Percentiles rank a stretch among this genome's conserved stretches.
phyloP scores from a whole-genome alignment of 2,888 invertebrate species.

The Idaea dimidiata region DNA sequence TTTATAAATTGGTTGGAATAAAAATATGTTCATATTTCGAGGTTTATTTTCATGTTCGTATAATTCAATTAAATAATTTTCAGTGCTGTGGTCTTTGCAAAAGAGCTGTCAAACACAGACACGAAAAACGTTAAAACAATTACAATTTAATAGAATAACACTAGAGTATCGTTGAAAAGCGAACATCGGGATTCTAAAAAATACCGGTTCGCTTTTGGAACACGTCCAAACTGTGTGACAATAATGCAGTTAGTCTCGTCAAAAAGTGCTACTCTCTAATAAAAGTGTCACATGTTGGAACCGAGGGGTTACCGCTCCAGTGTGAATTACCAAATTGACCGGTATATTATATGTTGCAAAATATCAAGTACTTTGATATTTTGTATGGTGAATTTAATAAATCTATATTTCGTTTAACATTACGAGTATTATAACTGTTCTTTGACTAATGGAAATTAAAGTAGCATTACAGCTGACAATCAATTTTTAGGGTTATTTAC shows the following conservation, averaged over 20 bases:
- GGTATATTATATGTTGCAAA: background rate
- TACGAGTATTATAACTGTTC: background rate
- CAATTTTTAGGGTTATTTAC: background rate
- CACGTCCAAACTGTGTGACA: conserved; percentile 54
- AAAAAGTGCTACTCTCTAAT: conserved; percentile 43
- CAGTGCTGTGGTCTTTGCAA: background rate
- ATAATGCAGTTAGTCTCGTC: conserved; percentile 55
- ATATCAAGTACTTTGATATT: background rate
- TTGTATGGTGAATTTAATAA: background rate
- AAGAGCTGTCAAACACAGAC: background rate
- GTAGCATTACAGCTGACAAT: background rate
- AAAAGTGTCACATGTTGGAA: conserved; percentile 32
- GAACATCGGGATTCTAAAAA: conserved; percentile 33
- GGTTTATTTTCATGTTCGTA: background rate
- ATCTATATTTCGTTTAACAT: background rate
- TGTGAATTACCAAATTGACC: background rate
- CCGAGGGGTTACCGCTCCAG: background rate
- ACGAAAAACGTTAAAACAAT: background rate
- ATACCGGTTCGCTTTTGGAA: conserved; percentile 37
- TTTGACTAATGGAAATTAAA: background rate
- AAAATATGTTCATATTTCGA: background rate
- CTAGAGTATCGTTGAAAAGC: conserved; percentile 9
- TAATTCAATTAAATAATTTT: background rate
- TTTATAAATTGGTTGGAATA: background rate
- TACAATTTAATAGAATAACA: background rate